Conservation (phyloP, 64 coral and sea anemone genomes). For the Montipora capricornis region DNA sequence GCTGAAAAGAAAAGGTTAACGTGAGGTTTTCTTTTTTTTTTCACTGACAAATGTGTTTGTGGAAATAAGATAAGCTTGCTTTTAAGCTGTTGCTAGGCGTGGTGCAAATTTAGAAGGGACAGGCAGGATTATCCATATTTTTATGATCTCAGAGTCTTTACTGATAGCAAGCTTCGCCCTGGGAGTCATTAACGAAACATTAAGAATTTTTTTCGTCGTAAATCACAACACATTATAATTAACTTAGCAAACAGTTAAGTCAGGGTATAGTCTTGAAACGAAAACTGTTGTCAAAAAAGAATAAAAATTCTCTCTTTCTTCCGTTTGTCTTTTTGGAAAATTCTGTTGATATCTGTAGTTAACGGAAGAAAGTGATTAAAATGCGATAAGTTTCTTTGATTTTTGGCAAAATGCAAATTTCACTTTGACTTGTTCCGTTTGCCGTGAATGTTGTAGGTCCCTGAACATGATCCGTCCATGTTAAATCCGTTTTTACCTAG, state of each 20-base stretch:
- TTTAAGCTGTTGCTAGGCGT: not conserved
- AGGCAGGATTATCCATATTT: not conserved
- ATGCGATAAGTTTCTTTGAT: too few species aligned
- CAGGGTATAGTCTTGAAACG: too few species aligned
- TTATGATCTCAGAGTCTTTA: not conserved
- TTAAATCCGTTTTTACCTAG: too few species aligned
- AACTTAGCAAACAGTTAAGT: not conserved
- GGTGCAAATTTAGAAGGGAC: not conserved
- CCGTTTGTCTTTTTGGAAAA: too few species aligned
- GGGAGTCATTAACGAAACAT: not conserved
- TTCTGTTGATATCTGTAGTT: too few species aligned
- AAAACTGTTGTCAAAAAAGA: too few species aligned
- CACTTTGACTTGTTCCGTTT: too few species aligned
- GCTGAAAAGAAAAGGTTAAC: not conserved
- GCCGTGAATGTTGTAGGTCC: too few species aligned
- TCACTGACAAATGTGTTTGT: not conserved
- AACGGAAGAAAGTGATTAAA: too few species aligned
- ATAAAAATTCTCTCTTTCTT: too few species aligned
- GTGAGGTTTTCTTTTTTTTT: not conserved
- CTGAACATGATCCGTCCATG: too few species aligned
- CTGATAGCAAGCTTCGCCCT: not conserved
- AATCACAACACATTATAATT: not conserved
- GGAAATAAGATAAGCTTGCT: not conserved
- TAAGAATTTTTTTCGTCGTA: not conserved
- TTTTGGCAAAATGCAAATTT: too few species aligned